Evolutionary conservation across 2,888 invertebrate species (phyloP), one percentile per base, ranked within the genome.

Genomic region (Chironomus riparius): DNA sequence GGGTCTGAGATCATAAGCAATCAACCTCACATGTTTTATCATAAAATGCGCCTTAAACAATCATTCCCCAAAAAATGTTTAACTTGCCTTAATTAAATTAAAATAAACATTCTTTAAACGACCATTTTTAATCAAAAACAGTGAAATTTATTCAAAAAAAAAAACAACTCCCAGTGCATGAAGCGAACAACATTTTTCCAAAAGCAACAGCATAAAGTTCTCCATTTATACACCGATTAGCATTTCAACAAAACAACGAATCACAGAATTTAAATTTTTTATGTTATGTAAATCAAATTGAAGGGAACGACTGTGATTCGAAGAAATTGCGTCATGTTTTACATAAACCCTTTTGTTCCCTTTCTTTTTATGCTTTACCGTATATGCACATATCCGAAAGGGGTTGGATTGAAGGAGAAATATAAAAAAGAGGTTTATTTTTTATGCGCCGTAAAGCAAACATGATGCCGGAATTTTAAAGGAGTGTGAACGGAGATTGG

Each of bases 251-350:
- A n/a, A 65, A 13, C 65, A 22, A 68, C 74, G 62, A 74, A 74
- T 74, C 74, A 74, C 22, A 62, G 61, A 74, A 68, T 74, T 74
- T 74, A 74, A 74, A 74, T 74, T 61, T 38, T 71, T 56, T 38
- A 28, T 62, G 62, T 74, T 74, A 74, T 74, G 74, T 74, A 74
- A 74, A 74, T 74, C 65, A 21, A 6, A 47, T 47, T 47, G 47
- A 21, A 68, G 47, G 47, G 68, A 74, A 74, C 47, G 47, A 47
- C 48, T 74, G 74, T 74, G 74, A 74, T 74, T 74, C 74, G 74
- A 47, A 28, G 21, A 28, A 56, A 56, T 56, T 56, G 56, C 56
- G 56, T 56, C 56, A 56, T 56, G 56, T 71, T 56, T 56, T 28
- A 74, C 48, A 68, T 68, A 28, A 62, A 74, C 65, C 74, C 74